Percentiles rank a stretch among this genome's conserved stretches.
phyloP scores from a whole-genome alignment of 2,113 vertebrate species.

The Coracopsis vasa region DNA sequence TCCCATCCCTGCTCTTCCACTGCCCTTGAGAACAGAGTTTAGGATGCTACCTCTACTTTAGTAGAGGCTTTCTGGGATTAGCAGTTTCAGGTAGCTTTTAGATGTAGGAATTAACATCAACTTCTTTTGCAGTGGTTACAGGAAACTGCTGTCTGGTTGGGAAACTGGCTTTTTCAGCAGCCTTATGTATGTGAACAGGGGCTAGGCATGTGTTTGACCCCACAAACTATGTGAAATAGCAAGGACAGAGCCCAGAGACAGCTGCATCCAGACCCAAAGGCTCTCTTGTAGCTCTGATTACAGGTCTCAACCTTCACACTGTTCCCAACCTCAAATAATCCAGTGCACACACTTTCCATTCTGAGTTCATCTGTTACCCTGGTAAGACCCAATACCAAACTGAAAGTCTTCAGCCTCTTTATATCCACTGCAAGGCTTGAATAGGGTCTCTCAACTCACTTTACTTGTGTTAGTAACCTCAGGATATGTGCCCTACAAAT shows the following conservation, averaged over 20 bases:
- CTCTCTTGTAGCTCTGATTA: neutral
- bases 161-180: neutral
- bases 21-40: neutral
- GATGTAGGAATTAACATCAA: neutral
- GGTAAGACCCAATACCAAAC: neutral
- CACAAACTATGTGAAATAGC: too few species aligned
- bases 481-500: neutral
- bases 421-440: neutral
- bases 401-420: neutral
- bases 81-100: neutral
- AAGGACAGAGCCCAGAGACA: neutral
- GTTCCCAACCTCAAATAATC: neutral
- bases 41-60: neutral
- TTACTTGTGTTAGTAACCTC: neutral
- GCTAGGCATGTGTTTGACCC: neutral
- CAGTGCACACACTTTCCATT: neutral
- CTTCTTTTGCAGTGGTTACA: neutral
- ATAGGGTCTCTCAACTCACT: neutral
- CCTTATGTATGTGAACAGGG: rapidly evolving
- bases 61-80: neutral
- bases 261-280: neutral
- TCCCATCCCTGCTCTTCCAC: neutral
- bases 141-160: neutral
- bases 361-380: neutral
- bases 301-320: neutral